A percentile compares a stretch with the other conserved stretches of the same genome.
Conservation (phyloP, 2,888 invertebrate species). For the Schizaphis graminum region DNA sequence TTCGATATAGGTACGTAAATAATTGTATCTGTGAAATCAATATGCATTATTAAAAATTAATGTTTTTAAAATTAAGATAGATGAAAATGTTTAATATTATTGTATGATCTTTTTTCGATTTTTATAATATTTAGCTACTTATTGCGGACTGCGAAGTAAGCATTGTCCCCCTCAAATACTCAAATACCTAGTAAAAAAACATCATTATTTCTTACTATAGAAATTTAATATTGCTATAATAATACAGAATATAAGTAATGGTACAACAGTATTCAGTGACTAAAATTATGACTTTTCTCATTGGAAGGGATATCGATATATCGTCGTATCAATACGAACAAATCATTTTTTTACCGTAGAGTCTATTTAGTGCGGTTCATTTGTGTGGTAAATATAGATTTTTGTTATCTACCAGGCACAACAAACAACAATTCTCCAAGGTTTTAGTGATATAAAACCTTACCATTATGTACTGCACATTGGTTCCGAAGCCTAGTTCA, state of each 20-base stretch:
- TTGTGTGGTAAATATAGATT: neutral
- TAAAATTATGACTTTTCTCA: neutral
- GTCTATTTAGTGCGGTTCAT: neutral
- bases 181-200: neutral
- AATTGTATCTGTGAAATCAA: neutral
- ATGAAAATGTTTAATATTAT: too few species aligned
- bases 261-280: neutral
- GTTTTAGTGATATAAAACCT: neutral
- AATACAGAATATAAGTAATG: neutral
- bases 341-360: neutral
- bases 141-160: neutral
- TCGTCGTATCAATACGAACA: neutral
- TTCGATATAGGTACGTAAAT: neutral
- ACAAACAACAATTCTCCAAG: neutral
- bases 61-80: neutral
- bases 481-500: neutral
- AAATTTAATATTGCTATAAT: neutral
- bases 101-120: too few species aligned
- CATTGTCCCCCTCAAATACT: neutral
- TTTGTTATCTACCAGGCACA: neutral
- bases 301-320: neutral
- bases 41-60: neutral
- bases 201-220: neutral
- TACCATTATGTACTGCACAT: neutral
- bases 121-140: too few species aligned